These are phyloP conservation scores for Thomomys bottae DNA, from an alignment of 2,113 vertebrate genomes.

Conservation along the genomic window DNA sequence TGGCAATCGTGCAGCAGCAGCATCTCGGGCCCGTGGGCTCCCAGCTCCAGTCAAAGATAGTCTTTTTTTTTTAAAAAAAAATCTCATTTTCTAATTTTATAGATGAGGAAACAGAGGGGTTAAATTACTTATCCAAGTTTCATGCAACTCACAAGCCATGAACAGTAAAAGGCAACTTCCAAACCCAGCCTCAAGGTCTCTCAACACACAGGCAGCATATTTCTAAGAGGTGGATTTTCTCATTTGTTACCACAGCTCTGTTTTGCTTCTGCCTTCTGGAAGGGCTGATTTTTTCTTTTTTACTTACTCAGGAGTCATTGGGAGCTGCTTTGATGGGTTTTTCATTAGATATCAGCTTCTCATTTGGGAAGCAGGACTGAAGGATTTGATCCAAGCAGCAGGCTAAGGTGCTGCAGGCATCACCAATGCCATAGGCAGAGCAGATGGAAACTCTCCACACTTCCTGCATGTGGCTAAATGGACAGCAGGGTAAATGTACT, in stretches of 20 bases:
- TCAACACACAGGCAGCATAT: neutral
- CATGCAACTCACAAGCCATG: neutral
- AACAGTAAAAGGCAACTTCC: neutral
- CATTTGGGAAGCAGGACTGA: neutral
- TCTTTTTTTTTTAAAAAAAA: too few relatives aligned
- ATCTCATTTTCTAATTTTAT: neutral
- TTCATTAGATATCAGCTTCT: neutral
- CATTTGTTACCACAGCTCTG: neutral
- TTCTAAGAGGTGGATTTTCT: neutral
- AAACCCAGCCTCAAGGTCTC: neutral
- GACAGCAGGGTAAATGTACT: neutral
- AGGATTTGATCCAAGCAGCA: neutral
- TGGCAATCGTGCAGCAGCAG: too few relatives aligned
- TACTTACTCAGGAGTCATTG: neutral
- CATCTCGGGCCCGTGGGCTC: too few relatives aligned
- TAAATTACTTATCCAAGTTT: neutral
- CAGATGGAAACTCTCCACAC: slow-evolving; percentile 10
- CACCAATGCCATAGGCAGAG: neutral
- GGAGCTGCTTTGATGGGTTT: neutral
- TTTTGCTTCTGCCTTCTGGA: neutral
- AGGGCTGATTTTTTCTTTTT: neutral
- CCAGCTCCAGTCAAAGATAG: too few relatives aligned
- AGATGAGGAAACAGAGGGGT: neutral
- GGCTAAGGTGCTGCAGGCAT: neutral
- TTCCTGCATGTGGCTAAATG: neutral